Percentiles rank a stretch among this genome's conserved stretches.
Conservation (phyloP, 2,888 invertebrate genomes). For the Cenopis cana region DNA sequence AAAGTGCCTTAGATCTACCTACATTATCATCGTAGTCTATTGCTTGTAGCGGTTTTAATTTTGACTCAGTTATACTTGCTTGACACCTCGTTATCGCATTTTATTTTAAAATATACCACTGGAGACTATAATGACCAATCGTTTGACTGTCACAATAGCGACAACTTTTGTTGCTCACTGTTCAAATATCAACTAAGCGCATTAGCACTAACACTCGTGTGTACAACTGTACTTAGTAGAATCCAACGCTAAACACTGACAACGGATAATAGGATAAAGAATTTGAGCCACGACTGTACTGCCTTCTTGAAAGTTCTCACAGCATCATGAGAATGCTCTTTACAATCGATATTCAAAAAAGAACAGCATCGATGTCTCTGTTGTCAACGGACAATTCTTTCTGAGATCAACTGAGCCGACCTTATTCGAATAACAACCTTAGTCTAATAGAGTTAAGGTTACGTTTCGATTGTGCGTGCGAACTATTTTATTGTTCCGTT, state of each 20-base stretch:
- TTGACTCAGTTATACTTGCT: not conserved
- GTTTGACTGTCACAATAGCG: conserved; percentile 7
- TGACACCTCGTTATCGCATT: not conserved
- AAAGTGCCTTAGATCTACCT: no score
- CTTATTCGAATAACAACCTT: conserved; percentile 54
- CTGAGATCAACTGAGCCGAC: conserved; percentile 65
- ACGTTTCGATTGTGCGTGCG: conserved; percentile 49
- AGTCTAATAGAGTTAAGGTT: conserved; percentile 48
- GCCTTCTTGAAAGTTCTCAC: conserved; percentile 76
- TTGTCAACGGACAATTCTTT: conserved; percentile 83
- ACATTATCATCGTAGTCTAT: no score
- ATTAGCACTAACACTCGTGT: conserved; percentile 25
- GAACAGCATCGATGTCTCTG: conserved; percentile 82
- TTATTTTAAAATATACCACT: not conserved
- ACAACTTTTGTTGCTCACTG: conserved; percentile 20
- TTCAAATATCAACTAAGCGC: conserved; percentile 31
- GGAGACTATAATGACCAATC: conserved; percentile 2
- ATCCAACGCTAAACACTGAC: conserved; percentile 59
- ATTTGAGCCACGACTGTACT: conserved; percentile 74
- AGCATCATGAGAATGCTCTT: conserved; percentile 81
- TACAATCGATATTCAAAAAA: conserved; percentile 84
- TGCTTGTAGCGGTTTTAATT: no score
- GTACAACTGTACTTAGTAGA: conserved; percentile 38
- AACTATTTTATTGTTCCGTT: conserved; percentile 74
- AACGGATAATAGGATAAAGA: conserved; percentile 70